Evolutionary conservation across 2,888 invertebrate species (phyloP), one percentile per base, ranked within the genome.

Genomic region (Dioctria rufipes): DNA sequence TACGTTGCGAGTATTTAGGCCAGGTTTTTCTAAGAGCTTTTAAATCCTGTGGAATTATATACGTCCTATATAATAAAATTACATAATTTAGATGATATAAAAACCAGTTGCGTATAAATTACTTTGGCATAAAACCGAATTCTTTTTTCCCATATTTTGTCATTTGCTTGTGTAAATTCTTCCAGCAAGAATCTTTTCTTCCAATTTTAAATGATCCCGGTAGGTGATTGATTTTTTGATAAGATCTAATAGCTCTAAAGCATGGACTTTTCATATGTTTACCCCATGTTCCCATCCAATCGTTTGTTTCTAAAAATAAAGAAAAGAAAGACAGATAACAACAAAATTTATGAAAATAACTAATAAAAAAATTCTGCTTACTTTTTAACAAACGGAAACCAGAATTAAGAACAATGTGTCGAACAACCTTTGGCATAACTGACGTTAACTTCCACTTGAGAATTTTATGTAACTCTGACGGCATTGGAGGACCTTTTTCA

Each of bases 181-280:
- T 91, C 95, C 97, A 99, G 78, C 99, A 91, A 37, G 96, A 91
- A 88, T 99, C 98, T 88, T 99, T 99, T 6, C 98, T 92, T 0
- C 99, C 99, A 83, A 99, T 94, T 89, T 99, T 98, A 90, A 99
- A 99, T 3, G 98, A 97, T 0, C 98, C 99, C 0, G 99, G 98
- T 89, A 98, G 97, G 88, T 99, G 99, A 88, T 99, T 99, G 86
- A 99, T 94, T 90, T 98, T 99, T 89, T 99, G 98, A 77, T 94
- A 95, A 81, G 96, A 96, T 85, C 95, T 94, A 83, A 96, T 91
- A 0, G 93, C 93, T 85, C 93, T 93, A 88, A 98, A 99, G 88
- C 95, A 94, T 3, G 94, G 91, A 6, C 97, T 96, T 88, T 98
- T 98, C 96, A 98, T 96, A 87, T 99, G 98, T 88, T 98, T 97